These are phyloP conservation scores for Pristionchus mayeri DNA, from an alignment of 2,888 invertebrate genomes.

Conservation along the genomic window DNA sequence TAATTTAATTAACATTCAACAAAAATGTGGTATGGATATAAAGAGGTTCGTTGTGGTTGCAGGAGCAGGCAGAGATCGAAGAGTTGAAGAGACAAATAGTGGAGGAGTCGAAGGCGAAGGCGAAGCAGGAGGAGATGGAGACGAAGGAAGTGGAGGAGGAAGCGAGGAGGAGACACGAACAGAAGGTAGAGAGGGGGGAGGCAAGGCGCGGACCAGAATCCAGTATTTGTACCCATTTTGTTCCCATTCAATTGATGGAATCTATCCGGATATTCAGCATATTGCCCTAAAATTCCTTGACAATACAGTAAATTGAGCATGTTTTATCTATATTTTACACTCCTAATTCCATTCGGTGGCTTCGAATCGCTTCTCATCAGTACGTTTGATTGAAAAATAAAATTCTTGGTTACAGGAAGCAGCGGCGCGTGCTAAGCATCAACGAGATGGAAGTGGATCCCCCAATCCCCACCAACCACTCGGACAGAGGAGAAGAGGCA, in stretches of 20 bases:
- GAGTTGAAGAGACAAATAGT: constrained; percentile 82
- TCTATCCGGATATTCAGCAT: too few relatives aligned
- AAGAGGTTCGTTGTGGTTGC: too few relatives aligned
- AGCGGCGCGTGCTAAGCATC: constrained; percentile 56
- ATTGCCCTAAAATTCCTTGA: too few relatives aligned
- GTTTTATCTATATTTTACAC: too few relatives aligned
- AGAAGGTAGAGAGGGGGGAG: constrained; percentile 49
- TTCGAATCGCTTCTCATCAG: too few relatives aligned
- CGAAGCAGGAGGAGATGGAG: constrained; percentile 45
- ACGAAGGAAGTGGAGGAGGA: constrained; percentile 63
- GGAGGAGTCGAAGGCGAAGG: constrained; percentile 56
- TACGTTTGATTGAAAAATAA: too few relatives aligned
- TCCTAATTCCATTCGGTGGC: too few relatives aligned
- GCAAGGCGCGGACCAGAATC: neutral
- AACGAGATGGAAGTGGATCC: constrained; percentile 65
- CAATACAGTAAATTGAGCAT: too few relatives aligned
- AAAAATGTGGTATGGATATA: too few relatives aligned
- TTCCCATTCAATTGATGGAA: too few relatives aligned
- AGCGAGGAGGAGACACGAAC: constrained; percentile 61
- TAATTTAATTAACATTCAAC: too few relatives aligned
- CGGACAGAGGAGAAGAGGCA: constrained; percentile 57
- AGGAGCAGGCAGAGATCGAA: constrained; percentile 90
- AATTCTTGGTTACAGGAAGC: constrained; percentile 56
- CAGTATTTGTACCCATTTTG: neutral
- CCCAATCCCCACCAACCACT: constrained; percentile 70